Evolutionary conservation across 1,140 invertebrate species (phyloP).

Genomic region (Macrotrachela quadricornifera): DNA sequence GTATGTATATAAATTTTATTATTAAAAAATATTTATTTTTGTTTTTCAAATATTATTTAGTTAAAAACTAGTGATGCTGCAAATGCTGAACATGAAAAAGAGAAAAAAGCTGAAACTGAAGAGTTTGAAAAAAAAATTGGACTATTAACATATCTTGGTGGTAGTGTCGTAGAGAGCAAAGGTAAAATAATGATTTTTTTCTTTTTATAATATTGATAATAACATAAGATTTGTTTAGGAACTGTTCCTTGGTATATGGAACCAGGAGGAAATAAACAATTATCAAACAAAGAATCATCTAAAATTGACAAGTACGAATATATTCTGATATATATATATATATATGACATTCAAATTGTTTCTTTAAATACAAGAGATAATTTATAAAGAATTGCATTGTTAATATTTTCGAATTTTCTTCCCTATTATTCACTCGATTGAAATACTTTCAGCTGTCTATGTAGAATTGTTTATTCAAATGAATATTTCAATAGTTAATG

Average conservation of each 20-base stretch:
- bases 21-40: not conserved
- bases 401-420: too few relatives aligned
- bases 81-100: conserved; percentile 70
- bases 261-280: too few relatives aligned
- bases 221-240: not conserved
- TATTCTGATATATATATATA: too few relatives aligned
- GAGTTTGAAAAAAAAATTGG: conserved; percentile 94
- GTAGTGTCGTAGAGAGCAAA: not conserved
- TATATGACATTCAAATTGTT: too few relatives aligned
- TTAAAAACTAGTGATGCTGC: conserved; percentile 7
- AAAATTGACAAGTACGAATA: too few relatives aligned
- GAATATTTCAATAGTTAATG: too few relatives aligned
- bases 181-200: not conserved
- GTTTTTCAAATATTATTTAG: not conserved
- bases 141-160: conserved; percentile 66
- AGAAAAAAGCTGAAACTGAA: conserved; percentile 72
- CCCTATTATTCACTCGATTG: too few relatives aligned
- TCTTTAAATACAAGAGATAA: too few relatives aligned
- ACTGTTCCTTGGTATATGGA: not conserved
- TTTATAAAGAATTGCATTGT: too few relatives aligned
- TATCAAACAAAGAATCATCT: too few relatives aligned
- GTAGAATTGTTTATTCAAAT: too few relatives aligned
- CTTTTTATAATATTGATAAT: not conserved
- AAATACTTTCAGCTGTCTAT: too few relatives aligned
- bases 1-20: conserved; percentile 12